Evolutionary conservation across 2,113 vertebrate species (phyloP), one percentile per base, ranked within the genome.

Genomic region (Ailurus styani): DNA sequence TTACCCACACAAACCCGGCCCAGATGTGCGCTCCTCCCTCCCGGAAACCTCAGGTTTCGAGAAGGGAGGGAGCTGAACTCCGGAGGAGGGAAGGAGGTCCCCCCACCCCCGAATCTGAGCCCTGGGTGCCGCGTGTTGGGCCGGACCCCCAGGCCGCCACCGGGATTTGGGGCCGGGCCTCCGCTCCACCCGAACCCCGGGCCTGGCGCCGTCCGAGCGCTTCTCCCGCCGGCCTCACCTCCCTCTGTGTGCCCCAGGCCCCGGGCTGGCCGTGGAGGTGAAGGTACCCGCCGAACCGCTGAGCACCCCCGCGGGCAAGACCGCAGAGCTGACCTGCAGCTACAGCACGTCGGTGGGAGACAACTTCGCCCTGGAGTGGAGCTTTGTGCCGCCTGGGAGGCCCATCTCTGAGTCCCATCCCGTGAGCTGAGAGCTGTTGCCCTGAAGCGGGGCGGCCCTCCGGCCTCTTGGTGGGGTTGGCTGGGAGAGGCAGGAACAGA

Each of bases 321-420:
- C 96, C 0, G 97, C 94, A 0, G 91, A 98, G 42, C 97, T 99
- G 47, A 92, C 97, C n/a, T 99, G 99, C 86, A 97, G 66, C 42
- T 99, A 99, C 54, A 98, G 93, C 75, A 99, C 99, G 0, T 96
- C 93, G 0, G 97, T 98, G 14, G 97, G 97, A 20, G 95, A 96
- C 54, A 98, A 75, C 62, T 99, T 99, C 66, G 97, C 97, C 52
- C 88, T 99, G 90, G 98, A 99, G 94, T 99, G 99, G 99, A 98
- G 98, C n/a, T 99, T 99, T 52, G 97, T 98, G 81, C 98, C 42
- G 78, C 90, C 52, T 29, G 98, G 97, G 64, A 93, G 84, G 42
- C 96, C 98, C 9, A 5, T 97, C 73, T 97, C 98, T 4, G 6
- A 12, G 0, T 89, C 97, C 2, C 62, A 84, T 10, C 97, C 97